phyloP scores from a whole-genome alignment of 2,113 vertebrate genomes.

The Progne subis region DNA sequence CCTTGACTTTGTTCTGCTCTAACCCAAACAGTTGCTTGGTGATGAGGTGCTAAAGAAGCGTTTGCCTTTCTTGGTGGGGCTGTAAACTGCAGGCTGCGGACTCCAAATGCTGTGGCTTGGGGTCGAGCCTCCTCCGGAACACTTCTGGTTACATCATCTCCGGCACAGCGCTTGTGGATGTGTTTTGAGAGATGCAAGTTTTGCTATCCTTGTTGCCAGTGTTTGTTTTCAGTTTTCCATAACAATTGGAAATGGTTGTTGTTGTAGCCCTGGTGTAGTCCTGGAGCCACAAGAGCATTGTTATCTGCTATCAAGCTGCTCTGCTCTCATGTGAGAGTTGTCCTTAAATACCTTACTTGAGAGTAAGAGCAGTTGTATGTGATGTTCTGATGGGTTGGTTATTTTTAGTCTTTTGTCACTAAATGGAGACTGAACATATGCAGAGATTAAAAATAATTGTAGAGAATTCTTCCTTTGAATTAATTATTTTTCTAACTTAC shows the following conservation, averaged over 20 bases:
- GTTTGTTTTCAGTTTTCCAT: background rate
- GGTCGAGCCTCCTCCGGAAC: background rate
- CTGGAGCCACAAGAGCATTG: background rate
- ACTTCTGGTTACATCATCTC: background rate
- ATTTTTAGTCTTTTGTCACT: background rate
- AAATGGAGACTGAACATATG: background rate
- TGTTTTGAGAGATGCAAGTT: background rate
- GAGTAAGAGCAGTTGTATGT: background rate
- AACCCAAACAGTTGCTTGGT: background rate
- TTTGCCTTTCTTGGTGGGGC: background rate
- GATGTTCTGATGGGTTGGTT: background rate
- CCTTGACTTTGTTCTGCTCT: background rate
- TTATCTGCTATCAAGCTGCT: background rate
- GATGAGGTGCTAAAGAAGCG: background rate
- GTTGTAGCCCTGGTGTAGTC: background rate
- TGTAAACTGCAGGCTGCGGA: background rate
- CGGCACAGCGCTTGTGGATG: accelerated
- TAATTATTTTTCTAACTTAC: background rate
- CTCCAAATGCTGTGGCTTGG: background rate
- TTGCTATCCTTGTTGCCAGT: background rate
- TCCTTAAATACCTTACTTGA: background rate
- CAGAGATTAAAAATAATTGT: background rate
- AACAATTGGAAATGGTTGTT: background rate
- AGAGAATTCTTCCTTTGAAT: background rate
- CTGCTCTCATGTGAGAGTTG: background rate